These are phyloP conservation scores for Mythimna ferrago DNA, from an alignment of 2,888 invertebrate species.

Conservation along the genomic window DNA sequence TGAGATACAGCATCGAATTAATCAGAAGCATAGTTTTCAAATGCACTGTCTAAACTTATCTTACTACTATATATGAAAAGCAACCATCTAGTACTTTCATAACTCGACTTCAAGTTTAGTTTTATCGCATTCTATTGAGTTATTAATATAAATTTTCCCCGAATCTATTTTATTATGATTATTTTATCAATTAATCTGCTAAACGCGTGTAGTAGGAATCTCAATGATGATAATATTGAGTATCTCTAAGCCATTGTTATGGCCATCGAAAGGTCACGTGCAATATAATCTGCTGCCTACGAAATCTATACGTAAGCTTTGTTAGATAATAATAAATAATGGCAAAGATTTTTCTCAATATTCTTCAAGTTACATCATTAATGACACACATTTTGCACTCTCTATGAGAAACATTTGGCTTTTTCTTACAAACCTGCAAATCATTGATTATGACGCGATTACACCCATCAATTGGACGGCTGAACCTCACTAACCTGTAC, in stretches of 20 bases:
- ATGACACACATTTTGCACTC: conserved; percentile 31
- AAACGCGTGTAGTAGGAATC: neutral
- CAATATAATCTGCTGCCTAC: neutral
- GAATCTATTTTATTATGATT: too few relatives aligned
- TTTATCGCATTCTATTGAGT: too few relatives aligned
- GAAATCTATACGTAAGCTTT: conserved; percentile 7
- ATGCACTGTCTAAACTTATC: too few relatives aligned
- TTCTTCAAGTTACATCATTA: conserved; percentile 29
- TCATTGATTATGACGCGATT: conserved; percentile 47
- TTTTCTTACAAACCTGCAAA: conserved; percentile 49
- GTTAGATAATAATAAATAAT: conserved; percentile 2
- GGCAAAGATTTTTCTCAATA: conserved; percentile 32
- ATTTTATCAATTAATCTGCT: neutral
- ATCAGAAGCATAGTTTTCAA: too few relatives aligned
- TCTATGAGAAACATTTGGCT: conserved; percentile 57
- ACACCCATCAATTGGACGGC: conserved; percentile 38
- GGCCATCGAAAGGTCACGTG: neutral
- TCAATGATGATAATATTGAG: neutral
- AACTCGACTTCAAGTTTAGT: too few relatives aligned
- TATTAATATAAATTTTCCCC: too few relatives aligned
- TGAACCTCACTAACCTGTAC: conserved; percentile 36
- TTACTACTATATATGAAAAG: too few relatives aligned
- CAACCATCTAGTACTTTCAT: too few relatives aligned
- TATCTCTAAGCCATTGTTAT: neutral
- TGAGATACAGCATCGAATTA: too few relatives aligned